Conservation (phyloP, 2,888 invertebrate genomes). For the Amiota communis region DNA sequence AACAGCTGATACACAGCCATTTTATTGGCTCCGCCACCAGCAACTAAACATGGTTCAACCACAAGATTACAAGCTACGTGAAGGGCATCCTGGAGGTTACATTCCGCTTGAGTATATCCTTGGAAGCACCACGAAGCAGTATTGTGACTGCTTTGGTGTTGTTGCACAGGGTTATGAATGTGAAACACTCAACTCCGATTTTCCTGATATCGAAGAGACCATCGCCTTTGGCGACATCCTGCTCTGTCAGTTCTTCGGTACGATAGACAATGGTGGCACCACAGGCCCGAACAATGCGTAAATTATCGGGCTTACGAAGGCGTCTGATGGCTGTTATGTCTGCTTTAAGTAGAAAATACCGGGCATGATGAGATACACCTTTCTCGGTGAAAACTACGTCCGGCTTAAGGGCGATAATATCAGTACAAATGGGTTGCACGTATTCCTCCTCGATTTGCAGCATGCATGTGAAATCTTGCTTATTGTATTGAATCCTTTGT, state of each 20-base stretch:
- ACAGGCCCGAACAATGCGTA: slow-evolving; percentile 95
- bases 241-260: slow-evolving; percentile 94
- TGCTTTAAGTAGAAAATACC: slow-evolving; percentile 89
- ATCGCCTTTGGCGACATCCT: slow-evolving; percentile 93
- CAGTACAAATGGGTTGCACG: slow-evolving; percentile 90
- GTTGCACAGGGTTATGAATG: slow-evolving; percentile 94
- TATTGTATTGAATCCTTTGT: too few species aligned
- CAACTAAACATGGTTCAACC: slow-evolving; percentile 84
- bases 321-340: slow-evolving; percentile 84
- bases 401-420: slow-evolving; percentile 95
- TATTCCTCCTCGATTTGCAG: slow-evolving; percentile 96
- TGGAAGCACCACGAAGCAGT: slow-evolving; percentile 94
- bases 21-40: slow-evolving; percentile 98
- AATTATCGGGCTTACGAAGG: slow-evolving; percentile 96
- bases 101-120: slow-evolving; percentile 96
- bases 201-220: slow-evolving; percentile 97
- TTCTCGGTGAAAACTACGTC: slow-evolving; percentile 98
- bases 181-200: slow-evolving; percentile 93
- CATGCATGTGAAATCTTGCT: slow-evolving; percentile 96
- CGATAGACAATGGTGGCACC: slow-evolving; percentile 97
- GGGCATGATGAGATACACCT: slow-evolving; percentile 94
- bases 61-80: slow-evolving; percentile 96
- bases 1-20: slow-evolving; percentile 93
- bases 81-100: slow-evolving; percentile 96
- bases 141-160: slow-evolving; percentile 99